phyloP scores from a whole-genome alignment of 2,113 vertebrate genomes.

The Thamnaconus septentrionalis region DNA sequence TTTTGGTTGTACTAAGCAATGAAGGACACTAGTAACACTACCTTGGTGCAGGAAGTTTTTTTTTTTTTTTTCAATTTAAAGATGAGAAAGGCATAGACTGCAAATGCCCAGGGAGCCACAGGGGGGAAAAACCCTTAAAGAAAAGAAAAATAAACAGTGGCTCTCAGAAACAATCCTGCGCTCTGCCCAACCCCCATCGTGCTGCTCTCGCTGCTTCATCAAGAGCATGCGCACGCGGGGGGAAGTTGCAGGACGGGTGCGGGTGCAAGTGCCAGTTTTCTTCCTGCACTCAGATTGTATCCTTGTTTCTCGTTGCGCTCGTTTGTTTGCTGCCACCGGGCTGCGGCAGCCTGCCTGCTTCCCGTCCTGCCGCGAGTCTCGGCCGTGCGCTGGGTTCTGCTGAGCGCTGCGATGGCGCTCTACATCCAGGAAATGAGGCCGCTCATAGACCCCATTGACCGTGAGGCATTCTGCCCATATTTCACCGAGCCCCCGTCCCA shows the following conservation, averaged over 20 bases:
- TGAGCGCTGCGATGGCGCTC: constrained; percentile 18
- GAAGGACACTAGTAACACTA: no score
- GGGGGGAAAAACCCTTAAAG: constrained; percentile 51
- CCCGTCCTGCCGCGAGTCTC: constrained; percentile 21
- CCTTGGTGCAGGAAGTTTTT: no score
- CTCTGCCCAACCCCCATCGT: constrained; percentile 30
- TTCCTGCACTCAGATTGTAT: no score
- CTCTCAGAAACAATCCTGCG: constrained; percentile 46
- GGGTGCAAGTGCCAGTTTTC: background rate
- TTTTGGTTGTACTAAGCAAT: no score
- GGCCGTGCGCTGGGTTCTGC: constrained; percentile 11
- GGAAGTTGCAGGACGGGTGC: constrained; percentile 16
- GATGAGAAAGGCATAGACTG: constrained; percentile 39
- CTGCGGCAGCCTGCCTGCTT: constrained; percentile 4
- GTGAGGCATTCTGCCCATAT: constrained; percentile 56
- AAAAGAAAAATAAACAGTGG: constrained; percentile 62
- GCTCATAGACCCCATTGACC: constrained; percentile 35
- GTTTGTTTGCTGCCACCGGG: no score
- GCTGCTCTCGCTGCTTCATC: constrained; percentile 30
- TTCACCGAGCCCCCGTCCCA: constrained; percentile 46
- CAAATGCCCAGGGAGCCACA: constrained; percentile 46
- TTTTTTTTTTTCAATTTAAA: no score
- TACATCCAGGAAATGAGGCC: background rate
- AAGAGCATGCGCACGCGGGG: constrained; percentile 28
- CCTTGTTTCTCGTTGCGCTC: no score